phyloP scores from a whole-genome alignment of 2,888 invertebrate genomes.

The Selenia dentaria region DNA sequence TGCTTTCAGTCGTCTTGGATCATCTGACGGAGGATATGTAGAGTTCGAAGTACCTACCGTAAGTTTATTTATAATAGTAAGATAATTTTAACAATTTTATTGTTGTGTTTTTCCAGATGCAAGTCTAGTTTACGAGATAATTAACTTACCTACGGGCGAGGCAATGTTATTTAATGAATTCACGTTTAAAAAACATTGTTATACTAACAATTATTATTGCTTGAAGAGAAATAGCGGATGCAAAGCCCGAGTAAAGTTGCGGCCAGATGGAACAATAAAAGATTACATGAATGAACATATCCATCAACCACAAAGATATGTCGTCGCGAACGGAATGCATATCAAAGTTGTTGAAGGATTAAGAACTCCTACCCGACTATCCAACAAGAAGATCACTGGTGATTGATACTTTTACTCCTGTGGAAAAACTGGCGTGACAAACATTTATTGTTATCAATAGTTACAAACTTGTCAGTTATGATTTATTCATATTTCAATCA shows the following conservation, averaged over 20 bases:
- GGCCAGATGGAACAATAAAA: not conserved
- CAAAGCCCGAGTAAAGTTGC: not conserved
- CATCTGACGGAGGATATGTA: too few relatives aligned
- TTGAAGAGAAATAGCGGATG: not conserved
- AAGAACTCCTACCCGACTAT: too few relatives aligned
- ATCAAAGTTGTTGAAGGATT: too few relatives aligned
- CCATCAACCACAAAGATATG: slow-evolving; percentile 3
- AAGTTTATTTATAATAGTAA: too few relatives aligned
- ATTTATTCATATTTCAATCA: too few relatives aligned
- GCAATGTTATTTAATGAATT: not conserved
- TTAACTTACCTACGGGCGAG: not conserved
- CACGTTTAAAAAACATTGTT: not conserved
- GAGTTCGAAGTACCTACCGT: too few relatives aligned
- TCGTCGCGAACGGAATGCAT: not conserved
- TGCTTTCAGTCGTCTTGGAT: too few relatives aligned
- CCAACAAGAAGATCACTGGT: too few relatives aligned
- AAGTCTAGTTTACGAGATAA: not conserved
- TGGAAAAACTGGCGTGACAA: too few relatives aligned
- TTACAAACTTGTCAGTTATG: too few relatives aligned
- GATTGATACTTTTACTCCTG: too few relatives aligned
- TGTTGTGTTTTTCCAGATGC: not conserved
- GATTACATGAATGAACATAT: slow-evolving; percentile 29
- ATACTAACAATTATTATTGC: slow-evolving; percentile 1
- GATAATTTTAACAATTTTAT: not conserved
- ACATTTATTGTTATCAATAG: too few relatives aligned